These are phyloP conservation scores for Andrena praecox DNA, from an alignment of 2,888 invertebrate species.

Conservation along the genomic window DNA sequence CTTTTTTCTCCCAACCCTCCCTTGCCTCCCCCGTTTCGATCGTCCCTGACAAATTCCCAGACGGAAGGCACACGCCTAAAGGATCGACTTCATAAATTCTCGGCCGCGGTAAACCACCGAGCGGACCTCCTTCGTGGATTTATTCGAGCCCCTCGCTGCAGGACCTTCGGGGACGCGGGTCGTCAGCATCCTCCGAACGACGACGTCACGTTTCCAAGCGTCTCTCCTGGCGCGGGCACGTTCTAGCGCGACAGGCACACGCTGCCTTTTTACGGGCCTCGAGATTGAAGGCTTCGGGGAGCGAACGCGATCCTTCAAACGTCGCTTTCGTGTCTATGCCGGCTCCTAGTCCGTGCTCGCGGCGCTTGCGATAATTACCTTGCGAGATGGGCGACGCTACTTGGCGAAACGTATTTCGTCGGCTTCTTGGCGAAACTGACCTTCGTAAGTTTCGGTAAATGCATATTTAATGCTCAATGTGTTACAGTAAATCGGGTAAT, in stretches of 20 bases:
- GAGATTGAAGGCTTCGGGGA: too few relatives aligned
- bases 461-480: too few relatives aligned
- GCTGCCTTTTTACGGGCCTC: background rate
- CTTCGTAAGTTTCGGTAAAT: too few relatives aligned
- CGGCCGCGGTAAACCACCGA: conserved; percentile 55
- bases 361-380: too few relatives aligned
- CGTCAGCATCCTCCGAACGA: conserved; percentile 40
- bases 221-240: background rate
- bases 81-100: conserved; percentile 69
- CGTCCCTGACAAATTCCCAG: conserved; percentile 68
- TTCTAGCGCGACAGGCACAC: background rate
- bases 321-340: too few relatives aligned
- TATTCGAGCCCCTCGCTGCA: conserved; percentile 56
- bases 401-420: too few relatives aligned
- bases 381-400: too few relatives aligned
- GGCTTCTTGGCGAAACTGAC: too few relatives aligned
- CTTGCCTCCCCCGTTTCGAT: conserved; percentile 23
- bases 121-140: conserved; percentile 63
- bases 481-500: too few relatives aligned
- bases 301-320: too few relatives aligned
- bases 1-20: background rate
- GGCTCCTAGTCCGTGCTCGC: too few relatives aligned
- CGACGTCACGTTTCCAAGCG: conserved; percentile 1
- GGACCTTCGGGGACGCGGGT: conserved; percentile 31
- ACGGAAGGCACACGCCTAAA: conserved; percentile 68